phyloP scores from a whole-genome alignment of 2,888 invertebrate genomes.

The Seira sanloemensis region DNA sequence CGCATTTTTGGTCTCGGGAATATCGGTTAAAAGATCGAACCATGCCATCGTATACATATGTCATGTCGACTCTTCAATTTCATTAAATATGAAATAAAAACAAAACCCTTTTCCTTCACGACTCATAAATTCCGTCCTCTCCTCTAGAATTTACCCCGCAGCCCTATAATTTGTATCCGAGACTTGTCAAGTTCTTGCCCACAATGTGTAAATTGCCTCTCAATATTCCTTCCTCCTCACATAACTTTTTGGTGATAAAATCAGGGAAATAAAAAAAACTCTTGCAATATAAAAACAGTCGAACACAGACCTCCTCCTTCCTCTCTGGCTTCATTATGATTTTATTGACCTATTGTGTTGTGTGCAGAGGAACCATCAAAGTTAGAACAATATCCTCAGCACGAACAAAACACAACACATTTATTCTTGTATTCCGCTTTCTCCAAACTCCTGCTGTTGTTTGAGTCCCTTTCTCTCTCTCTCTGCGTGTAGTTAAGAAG shows the following conservation, averaged over 20 bases:
- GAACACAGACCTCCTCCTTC: neutral
- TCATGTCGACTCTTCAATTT: too few species aligned
- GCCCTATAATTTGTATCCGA: too few species aligned
- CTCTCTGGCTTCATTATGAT: neutral
- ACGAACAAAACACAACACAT: neutral
- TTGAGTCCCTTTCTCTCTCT: too few species aligned
- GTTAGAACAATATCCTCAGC: neutral
- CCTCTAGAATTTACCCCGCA: too few species aligned
- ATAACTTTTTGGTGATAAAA: neutral
- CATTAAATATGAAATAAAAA: too few species aligned
- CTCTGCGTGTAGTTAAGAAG: neutral
- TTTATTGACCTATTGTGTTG: slow-evolving; percentile 4
- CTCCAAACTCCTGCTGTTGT: neutral
- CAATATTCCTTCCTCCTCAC: neutral
- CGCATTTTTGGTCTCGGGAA: too few species aligned
- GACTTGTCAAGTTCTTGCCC: too few species aligned
- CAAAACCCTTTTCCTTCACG: too few species aligned
- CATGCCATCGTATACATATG: too few species aligned
- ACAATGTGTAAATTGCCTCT: neutral
- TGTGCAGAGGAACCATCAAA: neutral
- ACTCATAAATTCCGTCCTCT: too few species aligned
- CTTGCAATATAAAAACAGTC: neutral
- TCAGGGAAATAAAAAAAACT: neutral
- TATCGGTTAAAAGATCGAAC: too few species aligned
- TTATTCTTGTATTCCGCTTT: neutral